Base-by-base conservation (phyloP, 2,113 vertebrate genomes). In the Siphamia tubifer region DNA sequence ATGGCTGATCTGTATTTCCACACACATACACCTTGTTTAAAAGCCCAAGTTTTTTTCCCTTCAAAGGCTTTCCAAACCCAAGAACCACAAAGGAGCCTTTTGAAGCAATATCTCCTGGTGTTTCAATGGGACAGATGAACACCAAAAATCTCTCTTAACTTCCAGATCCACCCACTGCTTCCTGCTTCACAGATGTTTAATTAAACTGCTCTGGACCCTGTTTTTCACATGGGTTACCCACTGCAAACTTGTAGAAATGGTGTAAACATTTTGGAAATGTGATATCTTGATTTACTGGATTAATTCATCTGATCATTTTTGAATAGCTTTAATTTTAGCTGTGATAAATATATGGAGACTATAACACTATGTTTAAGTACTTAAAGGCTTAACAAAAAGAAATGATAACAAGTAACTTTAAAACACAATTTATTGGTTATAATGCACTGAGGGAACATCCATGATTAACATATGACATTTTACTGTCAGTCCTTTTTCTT, bases 181-280 rank as follows among this genome's bases (percentile, higher is more conserved):
- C 51, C 77, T 70, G 67, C 57, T 80, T 84, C 58, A 72, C 45
- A 77, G 76, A 80, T 82, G 64, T 85, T 85, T 87, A 74, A 91
- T 87, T 90, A 87, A 90, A 86, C 79, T 24, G 8, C 6, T n/a
- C 61, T 25, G 30, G 47, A 31, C 60, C 13, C 12, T 4, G 30
- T 39, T 13, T 74, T 51, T 68, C 64, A 77, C 32, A 15, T 16
- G 25, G 47, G 51, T 66, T 40, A 21, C 20, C 3, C 61, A 31
- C 34, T 34, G 43, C 51, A 49, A 39, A 49, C 47, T 25, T 10
- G 21, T 4, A 15, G 21, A 55, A 49, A 79, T 57, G 13, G 51
- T 67, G 74, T 82, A 57, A 74, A 79, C 44, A 68, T 51, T 54
- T 31, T 17, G 72, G 31, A 67, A 54, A 49, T 82, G 48, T 64